Percentiles rank a stretch among this genome's conserved stretches.
These are phyloP conservation scores for Clarias pachynema DNA, from an alignment of 2,797 vertebrate species.

Conservation along the genomic window DNA sequence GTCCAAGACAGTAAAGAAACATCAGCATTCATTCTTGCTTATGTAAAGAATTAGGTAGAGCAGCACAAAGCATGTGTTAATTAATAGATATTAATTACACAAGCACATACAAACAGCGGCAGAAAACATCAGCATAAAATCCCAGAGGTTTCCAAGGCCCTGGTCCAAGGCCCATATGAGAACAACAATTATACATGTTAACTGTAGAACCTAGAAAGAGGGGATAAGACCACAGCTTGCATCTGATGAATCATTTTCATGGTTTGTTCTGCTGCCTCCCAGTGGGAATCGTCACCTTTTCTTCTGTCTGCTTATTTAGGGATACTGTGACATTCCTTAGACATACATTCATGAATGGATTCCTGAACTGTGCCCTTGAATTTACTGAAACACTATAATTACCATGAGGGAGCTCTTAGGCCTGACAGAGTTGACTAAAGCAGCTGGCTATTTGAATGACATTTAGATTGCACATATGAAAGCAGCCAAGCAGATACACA, in stretches of 20 bases:
- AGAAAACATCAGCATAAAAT: neutral
- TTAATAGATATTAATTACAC: slow-evolving; percentile 17
- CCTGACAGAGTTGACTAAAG: slow-evolving; percentile 9
- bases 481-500: slow-evolving; percentile 29
- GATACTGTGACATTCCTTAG: slow-evolving; percentile 6
- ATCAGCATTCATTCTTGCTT: neutral
- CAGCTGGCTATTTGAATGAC: slow-evolving; percentile 12
- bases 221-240: neutral
- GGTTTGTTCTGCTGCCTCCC: neutral
- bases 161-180: slow-evolving; percentile 2
- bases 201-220: neutral
- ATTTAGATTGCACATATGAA: slow-evolving; percentile 27
- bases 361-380: slow-evolving; percentile 13
- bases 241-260: neutral
- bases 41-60: slow-evolving; percentile 4
- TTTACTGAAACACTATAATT: slow-evolving; percentile 25
- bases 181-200: neutral
- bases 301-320: slow-evolving; percentile 1
- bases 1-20: neutral
- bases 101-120: neutral
- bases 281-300: slow-evolving; percentile 10
- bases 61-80: neutral
- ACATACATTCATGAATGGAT: slow-evolving; percentile 19
- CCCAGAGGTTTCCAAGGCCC: neutral
- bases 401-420: slow-evolving; percentile 24